These are phyloP conservation scores for Xiphias gladius DNA, from an alignment of 2,113 vertebrate species.

Conservation along the genomic window DNA sequence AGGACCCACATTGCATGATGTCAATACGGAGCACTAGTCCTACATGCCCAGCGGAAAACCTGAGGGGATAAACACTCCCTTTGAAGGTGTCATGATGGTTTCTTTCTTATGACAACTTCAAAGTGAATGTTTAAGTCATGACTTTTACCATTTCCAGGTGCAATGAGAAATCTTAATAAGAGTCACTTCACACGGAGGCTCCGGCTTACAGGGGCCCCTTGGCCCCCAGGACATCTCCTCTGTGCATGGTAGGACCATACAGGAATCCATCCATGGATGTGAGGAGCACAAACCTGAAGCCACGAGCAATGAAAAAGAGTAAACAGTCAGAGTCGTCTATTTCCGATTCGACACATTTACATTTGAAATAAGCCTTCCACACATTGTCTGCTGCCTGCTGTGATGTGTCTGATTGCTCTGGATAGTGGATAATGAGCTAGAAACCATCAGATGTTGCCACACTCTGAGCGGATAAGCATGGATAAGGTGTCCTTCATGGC, in stretches of 20 bases:
- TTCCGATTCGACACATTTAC: background rate
- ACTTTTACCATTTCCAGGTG: constrained; percentile 44
- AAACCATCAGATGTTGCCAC: background rate
- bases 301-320: background rate
- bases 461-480: background rate
- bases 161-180: constrained; percentile 31
- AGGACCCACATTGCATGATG: constrained; percentile 26
- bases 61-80: constrained; percentile 54
- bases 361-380: background rate
- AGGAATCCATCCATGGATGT: background rate
- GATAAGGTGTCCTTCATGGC: no score
- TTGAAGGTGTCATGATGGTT: constrained; percentile 65
- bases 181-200: constrained; percentile 24
- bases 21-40: constrained; percentile 24
- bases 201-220: constrained; percentile 1
- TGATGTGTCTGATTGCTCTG: background rate
- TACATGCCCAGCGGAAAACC: constrained; percentile 45
- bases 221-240: background rate
- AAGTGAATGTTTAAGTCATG: constrained; percentile 67
- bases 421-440: background rate
- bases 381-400: background rate
- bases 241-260: background rate
- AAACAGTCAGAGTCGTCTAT: background rate
- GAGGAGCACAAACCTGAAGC: background rate
- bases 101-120: constrained; percentile 66